Percentiles rank a stretch among this genome's conserved stretches.
Evolutionary conservation across 2,113 vertebrate species (phyloP).

Genomic region (Serilophus lunatus): DNA sequence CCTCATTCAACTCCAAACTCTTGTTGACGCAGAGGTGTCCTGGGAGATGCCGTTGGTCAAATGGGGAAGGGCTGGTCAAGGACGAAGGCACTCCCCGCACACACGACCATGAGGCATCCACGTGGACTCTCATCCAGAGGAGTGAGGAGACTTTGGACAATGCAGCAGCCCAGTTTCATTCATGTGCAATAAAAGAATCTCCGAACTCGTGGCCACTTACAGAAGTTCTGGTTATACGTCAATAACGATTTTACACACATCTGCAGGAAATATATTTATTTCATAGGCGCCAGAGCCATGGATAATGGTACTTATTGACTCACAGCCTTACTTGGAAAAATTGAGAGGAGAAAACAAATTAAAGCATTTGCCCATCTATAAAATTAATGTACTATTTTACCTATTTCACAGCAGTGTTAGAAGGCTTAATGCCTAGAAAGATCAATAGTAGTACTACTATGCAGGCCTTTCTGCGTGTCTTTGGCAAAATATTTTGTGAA

Average conservation of each 20-base stretch:
- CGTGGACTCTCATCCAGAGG: not conserved
- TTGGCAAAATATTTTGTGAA: not conserved
- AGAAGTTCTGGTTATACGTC: not conserved
- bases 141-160: not conserved
- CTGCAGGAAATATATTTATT: not conserved
- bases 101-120: not conserved
- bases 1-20: not conserved
- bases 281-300: not conserved
- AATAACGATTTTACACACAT: not conserved
- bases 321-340: not conserved
- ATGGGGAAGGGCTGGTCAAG: not conserved
- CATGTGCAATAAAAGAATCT: not conserved
- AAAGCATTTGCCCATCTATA: not conserved
- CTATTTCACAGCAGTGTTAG: not conserved
- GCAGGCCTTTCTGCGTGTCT: not conserved
- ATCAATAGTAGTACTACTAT: not conserved
- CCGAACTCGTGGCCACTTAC: not conserved
- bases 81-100: not conserved
- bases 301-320: not conserved
- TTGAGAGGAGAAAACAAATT: not conserved
- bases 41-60: not conserved
- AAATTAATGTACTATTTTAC: slow-evolving; percentile 19
- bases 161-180: not conserved
- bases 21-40: not conserved
- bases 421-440: not conserved